Percentiles rank a stretch among this genome's conserved stretches.
These are phyloP conservation scores for Phortica magna DNA, from an alignment of 2,888 invertebrate species.

Conservation along the genomic window DNA sequence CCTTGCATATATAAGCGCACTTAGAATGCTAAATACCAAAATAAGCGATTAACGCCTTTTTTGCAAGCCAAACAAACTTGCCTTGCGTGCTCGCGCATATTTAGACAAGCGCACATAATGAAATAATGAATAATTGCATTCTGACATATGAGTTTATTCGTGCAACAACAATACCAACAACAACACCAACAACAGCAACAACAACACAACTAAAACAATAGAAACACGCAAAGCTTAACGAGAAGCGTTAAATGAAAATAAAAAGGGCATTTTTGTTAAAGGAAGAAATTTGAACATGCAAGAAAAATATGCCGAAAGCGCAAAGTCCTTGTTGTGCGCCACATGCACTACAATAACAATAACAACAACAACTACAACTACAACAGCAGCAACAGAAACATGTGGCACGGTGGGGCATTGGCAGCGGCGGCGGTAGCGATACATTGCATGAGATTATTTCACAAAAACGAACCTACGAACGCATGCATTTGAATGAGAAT, in stretches of 20 bases:
- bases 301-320: neutral
- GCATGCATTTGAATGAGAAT: neutral
- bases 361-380: neutral
- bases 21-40: slow-evolving; percentile 24
- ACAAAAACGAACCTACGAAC: slow-evolving; percentile 2
- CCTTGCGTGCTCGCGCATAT: slow-evolving; percentile 43
- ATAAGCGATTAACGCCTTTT: slow-evolving; percentile 46
- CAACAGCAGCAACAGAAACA: neutral
- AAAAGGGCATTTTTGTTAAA: neutral
- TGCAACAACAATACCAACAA: slow-evolving; percentile 16
- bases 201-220: neutral
- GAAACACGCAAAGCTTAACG: slow-evolving; percentile 2
- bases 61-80: slow-evolving; percentile 43
- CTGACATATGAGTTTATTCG: slow-evolving; percentile 32
- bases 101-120: slow-evolving; percentile 11
- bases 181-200: neutral
- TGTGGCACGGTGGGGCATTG: neutral
- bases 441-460: slow-evolving; percentile 19
- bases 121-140: slow-evolving; percentile 41
- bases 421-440: neutral
- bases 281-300: neutral
- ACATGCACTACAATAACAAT: neutral
- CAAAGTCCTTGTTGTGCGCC: neutral
- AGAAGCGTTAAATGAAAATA: neutral
- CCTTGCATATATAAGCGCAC: neutral